A percentile compares a stretch with the other conserved stretches of the same genome.
These are phyloP conservation scores for Gambusia affinis DNA, from an alignment of 2,113 vertebrate genomes.

Conservation along the genomic window DNA sequence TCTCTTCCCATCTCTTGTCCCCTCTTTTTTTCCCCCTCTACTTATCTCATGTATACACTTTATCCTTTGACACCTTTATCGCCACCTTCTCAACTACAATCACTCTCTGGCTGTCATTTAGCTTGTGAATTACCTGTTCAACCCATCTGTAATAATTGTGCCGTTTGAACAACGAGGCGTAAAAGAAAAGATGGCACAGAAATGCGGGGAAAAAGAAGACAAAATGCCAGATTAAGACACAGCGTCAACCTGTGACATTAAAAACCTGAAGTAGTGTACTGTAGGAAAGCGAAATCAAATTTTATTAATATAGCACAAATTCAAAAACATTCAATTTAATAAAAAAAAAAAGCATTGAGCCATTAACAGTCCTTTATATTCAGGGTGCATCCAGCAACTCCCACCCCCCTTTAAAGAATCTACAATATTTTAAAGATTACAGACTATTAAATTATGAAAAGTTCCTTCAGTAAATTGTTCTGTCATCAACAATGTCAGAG, in stretches of 20 bases:
- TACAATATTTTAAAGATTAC: too few relatives aligned
- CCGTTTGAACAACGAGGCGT: not conserved
- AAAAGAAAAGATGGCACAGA: not conserved
- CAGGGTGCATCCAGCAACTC: too few relatives aligned
- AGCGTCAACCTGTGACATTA: too few relatives aligned
- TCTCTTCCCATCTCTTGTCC: not conserved
- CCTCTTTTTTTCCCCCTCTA: not conserved
- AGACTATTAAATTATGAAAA: too few relatives aligned
- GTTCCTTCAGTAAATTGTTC: too few relatives aligned
- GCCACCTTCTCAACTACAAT: conserved; percentile 22
- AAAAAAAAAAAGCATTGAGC: not conserved
- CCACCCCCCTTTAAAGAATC: too few relatives aligned
- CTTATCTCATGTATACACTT: not conserved
- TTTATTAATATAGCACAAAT: not conserved
- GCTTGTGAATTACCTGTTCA: not conserved
- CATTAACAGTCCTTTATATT: not conserved
- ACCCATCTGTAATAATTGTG: conserved; percentile 37
- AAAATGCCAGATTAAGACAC: too few relatives aligned
- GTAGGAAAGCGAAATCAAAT: not conserved
- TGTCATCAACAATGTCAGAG: too few relatives aligned
- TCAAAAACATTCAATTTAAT: too few relatives aligned
- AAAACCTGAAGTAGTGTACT: too few relatives aligned
- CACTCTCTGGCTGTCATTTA: conserved; percentile 10
- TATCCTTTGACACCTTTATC: conserved; percentile 20
- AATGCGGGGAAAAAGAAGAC: not conserved